A percentile compares a stretch with the other conserved stretches of the same genome.
phyloP scores from a whole-genome alignment of 2,888 invertebrate species.

The Sericinus montela region DNA sequence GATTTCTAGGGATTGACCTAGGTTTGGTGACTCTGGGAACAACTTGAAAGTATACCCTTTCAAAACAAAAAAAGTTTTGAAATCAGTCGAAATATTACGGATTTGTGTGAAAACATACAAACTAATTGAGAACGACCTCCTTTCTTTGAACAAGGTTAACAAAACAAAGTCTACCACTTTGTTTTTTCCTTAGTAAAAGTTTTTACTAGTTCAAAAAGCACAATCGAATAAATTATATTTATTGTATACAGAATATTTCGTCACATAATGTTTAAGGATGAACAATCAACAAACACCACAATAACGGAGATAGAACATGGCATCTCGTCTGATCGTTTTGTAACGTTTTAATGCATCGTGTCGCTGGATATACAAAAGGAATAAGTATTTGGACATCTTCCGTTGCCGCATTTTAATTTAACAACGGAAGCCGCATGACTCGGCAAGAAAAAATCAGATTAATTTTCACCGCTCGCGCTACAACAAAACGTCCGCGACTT shows the following conservation, averaged over 20 bases:
- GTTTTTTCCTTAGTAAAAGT: constrained; percentile 13
- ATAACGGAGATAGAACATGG: constrained; percentile 12
- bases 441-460: constrained; percentile 66
- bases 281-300: constrained; percentile 10
- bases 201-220: constrained; percentile 12
- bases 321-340: constrained; percentile 15
- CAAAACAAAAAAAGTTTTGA: too few species aligned
- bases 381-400: constrained; percentile 57
- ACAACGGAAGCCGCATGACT: constrained; percentile 74
- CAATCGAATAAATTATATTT: constrained; percentile 15
- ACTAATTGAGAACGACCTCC: too few species aligned
- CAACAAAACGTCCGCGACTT: constrained; percentile 41
- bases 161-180: too few species aligned
- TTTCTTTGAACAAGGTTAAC: too few species aligned
- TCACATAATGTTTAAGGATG: constrained; percentile 18
- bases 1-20: too few species aligned
- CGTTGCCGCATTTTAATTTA: constrained; percentile 62
- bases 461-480: constrained; percentile 50
- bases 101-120: too few species aligned
- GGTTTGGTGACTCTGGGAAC: too few species aligned
- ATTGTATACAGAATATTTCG: constrained; percentile 19
- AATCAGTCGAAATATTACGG: too few species aligned
- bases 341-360: constrained; percentile 23
- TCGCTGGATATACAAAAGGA: constrained; percentile 34
- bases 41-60: too few species aligned